Conservation (phyloP, 2,113 vertebrate species). For the Macrotis lagotis region DNA sequence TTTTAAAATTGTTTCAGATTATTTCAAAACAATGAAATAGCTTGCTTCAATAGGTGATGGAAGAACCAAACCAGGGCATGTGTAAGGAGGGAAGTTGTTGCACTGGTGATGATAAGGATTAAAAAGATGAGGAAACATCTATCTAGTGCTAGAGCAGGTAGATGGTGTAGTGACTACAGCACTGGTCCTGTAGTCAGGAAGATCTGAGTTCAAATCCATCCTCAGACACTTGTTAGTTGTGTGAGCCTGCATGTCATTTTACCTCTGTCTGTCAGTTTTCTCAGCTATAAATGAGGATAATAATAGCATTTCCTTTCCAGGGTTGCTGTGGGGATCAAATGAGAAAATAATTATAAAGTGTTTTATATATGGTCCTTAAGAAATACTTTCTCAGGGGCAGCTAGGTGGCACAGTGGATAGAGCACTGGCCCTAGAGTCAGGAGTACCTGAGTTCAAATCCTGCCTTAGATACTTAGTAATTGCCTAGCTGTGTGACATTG, state of each 20-base stretch:
- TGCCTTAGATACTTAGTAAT: too few species aligned
- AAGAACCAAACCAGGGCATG: conserved; percentile 4
- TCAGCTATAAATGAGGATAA: neutral
- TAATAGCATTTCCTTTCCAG: neutral
- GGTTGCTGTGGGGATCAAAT: neutral
- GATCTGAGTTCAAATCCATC: neutral
- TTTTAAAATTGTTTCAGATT: conserved; percentile 26
- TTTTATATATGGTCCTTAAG: neutral
- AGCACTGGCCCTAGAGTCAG: too few species aligned
- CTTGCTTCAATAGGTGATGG: conserved; percentile 15
- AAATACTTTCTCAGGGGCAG: neutral
- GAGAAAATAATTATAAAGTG: neutral
- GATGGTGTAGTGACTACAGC: neutral
- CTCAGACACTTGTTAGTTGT: neutral
- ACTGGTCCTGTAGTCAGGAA: neutral
- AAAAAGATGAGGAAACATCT: neutral
- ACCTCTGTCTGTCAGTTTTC: neutral
- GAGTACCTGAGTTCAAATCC: too few species aligned
- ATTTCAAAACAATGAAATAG: conserved; percentile 30
- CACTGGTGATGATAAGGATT: conserved; percentile 5
- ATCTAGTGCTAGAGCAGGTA: neutral
- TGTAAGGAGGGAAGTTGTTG: neutral
- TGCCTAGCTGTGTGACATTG: too few species aligned
- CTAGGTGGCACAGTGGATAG: too few species aligned
- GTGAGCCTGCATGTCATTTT: neutral